phyloP scores from a whole-genome alignment of 2,888 invertebrate species.

The Drosophila percnosoma region DNA sequence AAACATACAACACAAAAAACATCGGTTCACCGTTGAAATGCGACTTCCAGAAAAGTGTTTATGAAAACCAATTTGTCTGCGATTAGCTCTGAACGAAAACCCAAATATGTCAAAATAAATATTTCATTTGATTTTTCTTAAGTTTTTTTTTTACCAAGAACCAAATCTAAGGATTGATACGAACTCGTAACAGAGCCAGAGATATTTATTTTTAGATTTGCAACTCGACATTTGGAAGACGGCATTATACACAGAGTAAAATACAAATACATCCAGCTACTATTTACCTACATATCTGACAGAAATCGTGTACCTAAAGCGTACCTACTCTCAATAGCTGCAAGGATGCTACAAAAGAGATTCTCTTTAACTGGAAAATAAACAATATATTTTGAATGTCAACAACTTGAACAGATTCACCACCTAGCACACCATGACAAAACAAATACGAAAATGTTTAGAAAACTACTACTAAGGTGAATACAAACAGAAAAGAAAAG shows the following conservation, averaged over 20 bases:
- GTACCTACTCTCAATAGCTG: conserved; percentile 53
- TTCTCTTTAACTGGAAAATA: conserved; percentile 15
- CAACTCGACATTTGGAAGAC: conserved; percentile 16
- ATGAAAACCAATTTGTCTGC: not conserved
- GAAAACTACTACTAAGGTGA: conserved; percentile 78
- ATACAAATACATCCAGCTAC: conserved; percentile 13
- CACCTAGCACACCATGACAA: conserved; percentile 16
- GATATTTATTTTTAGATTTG: not conserved
- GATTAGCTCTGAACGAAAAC: not conserved
- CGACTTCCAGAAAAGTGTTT: conserved; percentile 10
- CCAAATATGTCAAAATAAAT: not conserved
- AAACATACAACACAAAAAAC: conserved; percentile 12
- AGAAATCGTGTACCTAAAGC: conserved; percentile 59
- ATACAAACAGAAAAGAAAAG: conserved; percentile 38
- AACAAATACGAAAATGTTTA: conserved; percentile 32
- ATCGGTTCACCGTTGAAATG: conserved; percentile 22
- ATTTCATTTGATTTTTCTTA: not conserved
- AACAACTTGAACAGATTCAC: conserved; percentile 12
- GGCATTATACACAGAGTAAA: conserved; percentile 7
- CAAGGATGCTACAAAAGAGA: conserved; percentile 7
- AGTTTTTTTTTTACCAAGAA: not conserved
- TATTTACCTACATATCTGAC: conserved; percentile 4
- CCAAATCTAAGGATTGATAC: not conserved
- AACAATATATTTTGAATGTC: conserved; percentile 40
- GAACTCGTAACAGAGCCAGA: not conserved